A percentile compares a stretch with the other conserved stretches of the same genome.
Evolutionary conservation across 2,888 invertebrate genomes (phyloP).

Genomic region (Caenorhabditis parvicauda): DNA sequence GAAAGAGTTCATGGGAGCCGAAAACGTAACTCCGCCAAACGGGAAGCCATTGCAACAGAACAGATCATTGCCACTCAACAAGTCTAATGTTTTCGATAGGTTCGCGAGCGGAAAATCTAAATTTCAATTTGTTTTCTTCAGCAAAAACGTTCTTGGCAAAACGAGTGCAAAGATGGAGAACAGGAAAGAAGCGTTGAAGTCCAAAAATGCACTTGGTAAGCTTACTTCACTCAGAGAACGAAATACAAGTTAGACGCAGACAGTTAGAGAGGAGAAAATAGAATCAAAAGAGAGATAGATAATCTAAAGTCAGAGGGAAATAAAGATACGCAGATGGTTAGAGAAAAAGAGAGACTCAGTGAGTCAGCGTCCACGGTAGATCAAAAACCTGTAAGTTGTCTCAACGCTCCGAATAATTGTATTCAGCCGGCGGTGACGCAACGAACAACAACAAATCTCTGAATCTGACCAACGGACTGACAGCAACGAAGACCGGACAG

Average conservation of each 20-base stretch:
- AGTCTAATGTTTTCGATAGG: slow-evolving; percentile 38
- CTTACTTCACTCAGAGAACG: too few relatives aligned
- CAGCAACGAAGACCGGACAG: slow-evolving; percentile 37
- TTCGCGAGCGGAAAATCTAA: slow-evolving; percentile 1
- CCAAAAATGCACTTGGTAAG: too few relatives aligned
- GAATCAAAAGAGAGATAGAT: slow-evolving; percentile 4
- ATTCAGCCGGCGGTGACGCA: slow-evolving; percentile 3
- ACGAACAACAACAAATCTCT: slow-evolving; percentile 3
- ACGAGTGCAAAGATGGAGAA: not conserved
- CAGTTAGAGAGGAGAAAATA: too few relatives aligned
- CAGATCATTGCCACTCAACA: slow-evolving; percentile 50
- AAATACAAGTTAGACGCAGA: too few relatives aligned
- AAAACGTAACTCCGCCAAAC: slow-evolving; percentile 44
- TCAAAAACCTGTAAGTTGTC: too few relatives aligned
- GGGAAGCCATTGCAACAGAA: too few relatives aligned
- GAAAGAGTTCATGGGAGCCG: slow-evolving; percentile 24
- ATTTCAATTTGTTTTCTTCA: not conserved
- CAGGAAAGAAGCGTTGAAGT: not conserved
- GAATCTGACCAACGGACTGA: slow-evolving; percentile 19
- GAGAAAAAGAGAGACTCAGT: too few relatives aligned
- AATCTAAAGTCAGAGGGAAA: slow-evolving; percentile 13
- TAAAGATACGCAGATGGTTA: slow-evolving; percentile 35
- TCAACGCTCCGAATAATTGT: too few relatives aligned
- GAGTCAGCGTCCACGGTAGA: not conserved
- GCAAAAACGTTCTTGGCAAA: not conserved